Conservation (phyloP, 1,140 invertebrate species). For the Akabosia matsudoensis region DNA sequence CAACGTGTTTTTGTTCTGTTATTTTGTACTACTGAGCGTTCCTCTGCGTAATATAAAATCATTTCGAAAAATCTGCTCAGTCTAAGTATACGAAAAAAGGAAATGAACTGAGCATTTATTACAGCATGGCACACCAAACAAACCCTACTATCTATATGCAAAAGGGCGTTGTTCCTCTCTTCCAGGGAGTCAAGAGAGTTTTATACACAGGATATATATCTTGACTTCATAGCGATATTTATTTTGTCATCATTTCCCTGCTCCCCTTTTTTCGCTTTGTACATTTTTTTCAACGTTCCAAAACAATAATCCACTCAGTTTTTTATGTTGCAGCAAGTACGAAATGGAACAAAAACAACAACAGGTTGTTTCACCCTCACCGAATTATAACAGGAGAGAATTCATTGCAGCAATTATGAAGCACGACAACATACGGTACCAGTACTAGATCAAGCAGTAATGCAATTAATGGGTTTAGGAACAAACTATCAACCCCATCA, state of each 20-base stretch:
- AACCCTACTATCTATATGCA: neutral
- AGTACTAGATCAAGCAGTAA: neutral
- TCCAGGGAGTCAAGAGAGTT: neutral
- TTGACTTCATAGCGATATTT: neutral
- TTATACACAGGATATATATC: neutral
- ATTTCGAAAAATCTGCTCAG: neutral
- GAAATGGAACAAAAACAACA: neutral
- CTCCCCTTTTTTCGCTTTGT: neutral
- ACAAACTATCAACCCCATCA: neutral
- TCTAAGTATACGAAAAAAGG: neutral
- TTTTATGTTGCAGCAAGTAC: neutral
- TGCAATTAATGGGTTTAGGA: neutral
- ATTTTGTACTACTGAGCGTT: no score
- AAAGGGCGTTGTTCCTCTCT: constrained; percentile 19
- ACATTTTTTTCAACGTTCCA: constrained; percentile 7
- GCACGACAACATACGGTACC: neutral
- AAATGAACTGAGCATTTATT: constrained; percentile 14
- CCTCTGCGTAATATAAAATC: no score
- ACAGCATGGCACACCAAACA: neutral
- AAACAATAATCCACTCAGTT: neutral
- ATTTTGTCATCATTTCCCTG: constrained; percentile 4
- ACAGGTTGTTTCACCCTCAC: neutral
- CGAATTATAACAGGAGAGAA: neutral
- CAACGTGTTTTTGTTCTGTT: no score
- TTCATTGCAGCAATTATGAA: neutral